A percentile compares a stretch with the other conserved stretches of the same genome.
phyloP scores from a whole-genome alignment of 2,113 vertebrate genomes.

The Seriola dumerili region DNA sequence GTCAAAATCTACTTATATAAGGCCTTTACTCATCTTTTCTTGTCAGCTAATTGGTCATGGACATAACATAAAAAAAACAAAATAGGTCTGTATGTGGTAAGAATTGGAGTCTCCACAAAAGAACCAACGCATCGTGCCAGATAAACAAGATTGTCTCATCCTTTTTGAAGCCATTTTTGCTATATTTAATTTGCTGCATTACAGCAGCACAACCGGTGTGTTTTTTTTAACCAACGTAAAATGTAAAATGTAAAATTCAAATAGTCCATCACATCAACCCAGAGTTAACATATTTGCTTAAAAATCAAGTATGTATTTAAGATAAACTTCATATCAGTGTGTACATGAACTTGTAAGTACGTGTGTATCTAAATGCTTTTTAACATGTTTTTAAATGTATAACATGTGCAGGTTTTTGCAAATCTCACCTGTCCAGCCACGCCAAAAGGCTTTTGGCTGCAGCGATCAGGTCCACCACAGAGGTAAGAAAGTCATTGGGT shows the following conservation, averaged over 20 bases:
- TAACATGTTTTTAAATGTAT: not conserved
- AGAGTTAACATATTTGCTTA: not conserved
- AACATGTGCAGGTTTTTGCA: slow-evolving; percentile 46
- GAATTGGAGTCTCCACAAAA: not conserved
- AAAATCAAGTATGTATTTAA: not conserved
- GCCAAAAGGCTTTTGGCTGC: slow-evolving; percentile 96
- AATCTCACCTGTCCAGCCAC: slow-evolving; percentile 94
- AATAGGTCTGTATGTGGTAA: slow-evolving; percentile 25
- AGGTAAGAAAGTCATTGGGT: slow-evolving; percentile 96
- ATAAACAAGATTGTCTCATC: not conserved
- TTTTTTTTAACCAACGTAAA: not conserved
- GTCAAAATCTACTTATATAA: slow-evolving; percentile 72
- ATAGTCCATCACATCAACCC: not conserved
- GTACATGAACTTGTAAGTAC: not conserved
- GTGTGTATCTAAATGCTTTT: not conserved
- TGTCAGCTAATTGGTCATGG: slow-evolving; percentile 67
- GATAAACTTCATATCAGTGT: not conserved
- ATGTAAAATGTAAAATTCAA: not conserved
- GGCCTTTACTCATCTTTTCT: slow-evolving; percentile 68
- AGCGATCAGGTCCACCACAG: slow-evolving; percentile 96
- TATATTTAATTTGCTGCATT: not conserved
- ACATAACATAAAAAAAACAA: slow-evolving; percentile 50
- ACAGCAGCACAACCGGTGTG: not conserved
- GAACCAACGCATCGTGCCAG: not conserved
- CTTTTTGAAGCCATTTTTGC: not conserved